Evolutionary conservation across 2,888 invertebrate genomes (phyloP).

Genomic region (Griposia aprilina): DNA sequence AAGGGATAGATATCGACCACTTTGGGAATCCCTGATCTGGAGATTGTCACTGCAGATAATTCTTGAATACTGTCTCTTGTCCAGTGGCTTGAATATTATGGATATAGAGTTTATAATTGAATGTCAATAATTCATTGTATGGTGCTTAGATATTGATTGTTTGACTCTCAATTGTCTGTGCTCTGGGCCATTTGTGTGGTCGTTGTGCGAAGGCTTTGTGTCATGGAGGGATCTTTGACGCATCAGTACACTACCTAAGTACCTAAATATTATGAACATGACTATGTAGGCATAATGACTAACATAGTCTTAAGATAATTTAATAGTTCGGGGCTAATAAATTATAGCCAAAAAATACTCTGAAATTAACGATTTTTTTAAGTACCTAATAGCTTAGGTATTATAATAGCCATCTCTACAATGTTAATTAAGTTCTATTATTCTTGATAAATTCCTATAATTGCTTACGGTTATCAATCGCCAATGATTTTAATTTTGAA

Average conservation of each 20-base stretch:
- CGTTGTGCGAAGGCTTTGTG: not conserved
- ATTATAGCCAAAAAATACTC: too few species aligned
- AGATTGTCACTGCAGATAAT: constrained; percentile 25
- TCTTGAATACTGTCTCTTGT: not conserved
- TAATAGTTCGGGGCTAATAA: too few species aligned
- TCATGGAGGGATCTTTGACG: not conserved
- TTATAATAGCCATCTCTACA: not conserved
- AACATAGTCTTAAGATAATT: too few species aligned
- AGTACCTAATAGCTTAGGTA: not conserved
- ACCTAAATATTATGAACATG: not conserved
- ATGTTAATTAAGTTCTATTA: not conserved
- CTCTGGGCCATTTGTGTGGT: constrained; percentile 32
- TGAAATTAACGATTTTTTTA: too few species aligned
- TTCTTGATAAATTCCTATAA: not conserved
- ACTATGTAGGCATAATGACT: not conserved
- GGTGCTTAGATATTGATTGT: constrained; percentile 11
- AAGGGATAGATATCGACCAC: too few species aligned
- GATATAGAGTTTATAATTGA: constrained; percentile 11
- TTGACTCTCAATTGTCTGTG: constrained; percentile 3
- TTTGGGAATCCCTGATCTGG: too few species aligned
- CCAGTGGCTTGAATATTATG: constrained; percentile 2
- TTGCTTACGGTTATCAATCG: too few species aligned
- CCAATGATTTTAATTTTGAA: too few species aligned
- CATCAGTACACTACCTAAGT: not conserved
- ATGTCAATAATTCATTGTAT: constrained; percentile 34